phyloP scores from a whole-genome alignment of 2,113 vertebrate genomes.

The Sigmodon hispidus region DNA sequence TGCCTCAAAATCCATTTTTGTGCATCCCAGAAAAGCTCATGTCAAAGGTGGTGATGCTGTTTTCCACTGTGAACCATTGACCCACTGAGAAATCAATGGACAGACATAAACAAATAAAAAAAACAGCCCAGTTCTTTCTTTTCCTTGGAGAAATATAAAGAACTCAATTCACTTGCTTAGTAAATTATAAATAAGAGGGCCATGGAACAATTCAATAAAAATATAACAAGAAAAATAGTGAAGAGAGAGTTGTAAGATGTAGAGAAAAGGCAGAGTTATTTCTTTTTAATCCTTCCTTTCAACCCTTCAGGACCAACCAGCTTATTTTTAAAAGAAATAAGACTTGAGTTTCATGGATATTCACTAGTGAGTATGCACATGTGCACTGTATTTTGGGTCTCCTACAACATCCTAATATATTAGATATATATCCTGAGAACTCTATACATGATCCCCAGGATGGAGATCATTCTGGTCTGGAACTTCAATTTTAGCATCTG shows the following conservation, averaged over 20 bases:
- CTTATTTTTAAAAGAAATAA: neutral
- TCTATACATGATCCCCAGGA: neutral
- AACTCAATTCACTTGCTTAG: conserved; percentile 20
- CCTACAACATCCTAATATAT: neutral
- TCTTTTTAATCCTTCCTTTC: conserved; percentile 36
- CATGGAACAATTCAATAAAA: conserved; percentile 44
- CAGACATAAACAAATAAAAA: conserved; percentile 52
- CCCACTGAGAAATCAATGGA: conserved; percentile 46
- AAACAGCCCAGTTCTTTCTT: conserved; percentile 52
- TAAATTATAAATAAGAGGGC: conserved; percentile 68
- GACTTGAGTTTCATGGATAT: neutral
- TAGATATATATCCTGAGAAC: neutral
- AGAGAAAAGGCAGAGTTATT: neutral
- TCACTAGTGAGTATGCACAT: neutral
- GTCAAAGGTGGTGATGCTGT: conserved; percentile 11
- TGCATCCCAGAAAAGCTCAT: neutral
- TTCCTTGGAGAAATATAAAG: conserved; percentile 62
- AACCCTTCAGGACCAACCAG: neutral
- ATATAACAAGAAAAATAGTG: conserved; percentile 24
- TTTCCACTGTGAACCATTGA: conserved; percentile 50
- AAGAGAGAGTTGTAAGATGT: neutral
- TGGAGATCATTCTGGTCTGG: neutral
- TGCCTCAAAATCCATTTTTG: neutral
- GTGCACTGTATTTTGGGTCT: neutral
- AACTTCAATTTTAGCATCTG: neutral